Evolutionary conservation across 2,888 invertebrate genomes (phyloP).

Genomic region (Eupithecia tripunctaria): DNA sequence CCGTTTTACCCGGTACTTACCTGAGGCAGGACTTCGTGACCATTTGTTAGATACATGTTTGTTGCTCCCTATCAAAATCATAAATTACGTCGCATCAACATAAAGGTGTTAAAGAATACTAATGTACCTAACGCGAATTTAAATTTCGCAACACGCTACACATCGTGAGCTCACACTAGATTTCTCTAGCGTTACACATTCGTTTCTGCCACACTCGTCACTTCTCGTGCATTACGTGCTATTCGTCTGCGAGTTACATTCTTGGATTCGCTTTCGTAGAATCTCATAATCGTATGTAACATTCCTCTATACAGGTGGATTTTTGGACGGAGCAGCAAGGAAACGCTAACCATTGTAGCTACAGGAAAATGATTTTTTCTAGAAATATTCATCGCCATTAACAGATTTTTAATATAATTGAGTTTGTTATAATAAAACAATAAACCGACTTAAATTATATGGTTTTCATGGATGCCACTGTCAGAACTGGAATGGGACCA

Average conservation of each 20-base stretch:
- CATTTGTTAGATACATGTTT: neutral
- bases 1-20: no score
- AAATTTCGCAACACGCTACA: constrained; percentile 15
- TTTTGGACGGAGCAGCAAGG: neutral
- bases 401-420: neutral
- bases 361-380: neutral
- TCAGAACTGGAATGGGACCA: no score
- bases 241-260: constrained; percentile 19
- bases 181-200: constrained; percentile 24
- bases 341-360: neutral
- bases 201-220: constrained; percentile 28
- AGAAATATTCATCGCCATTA: neutral
- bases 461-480: no score
- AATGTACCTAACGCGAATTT: constrained; percentile 7
- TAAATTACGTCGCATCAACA: neutral
- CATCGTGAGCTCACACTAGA: constrained; percentile 22
- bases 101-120: neutral
- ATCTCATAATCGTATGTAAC: constrained; percentile 11
- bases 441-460: no score
- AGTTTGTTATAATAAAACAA: no score
- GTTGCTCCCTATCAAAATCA: neutral
- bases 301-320: neutral
- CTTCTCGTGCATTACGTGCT: constrained; percentile 29
- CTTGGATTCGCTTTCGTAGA: constrained; percentile 28
- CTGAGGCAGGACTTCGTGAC: neutral